These are phyloP conservation scores for western clawed frog (Xenopus tropicalis) DNA, from an alignment of 2,113 vertebrate genomes.

Conservation along the genomic window DNA sequence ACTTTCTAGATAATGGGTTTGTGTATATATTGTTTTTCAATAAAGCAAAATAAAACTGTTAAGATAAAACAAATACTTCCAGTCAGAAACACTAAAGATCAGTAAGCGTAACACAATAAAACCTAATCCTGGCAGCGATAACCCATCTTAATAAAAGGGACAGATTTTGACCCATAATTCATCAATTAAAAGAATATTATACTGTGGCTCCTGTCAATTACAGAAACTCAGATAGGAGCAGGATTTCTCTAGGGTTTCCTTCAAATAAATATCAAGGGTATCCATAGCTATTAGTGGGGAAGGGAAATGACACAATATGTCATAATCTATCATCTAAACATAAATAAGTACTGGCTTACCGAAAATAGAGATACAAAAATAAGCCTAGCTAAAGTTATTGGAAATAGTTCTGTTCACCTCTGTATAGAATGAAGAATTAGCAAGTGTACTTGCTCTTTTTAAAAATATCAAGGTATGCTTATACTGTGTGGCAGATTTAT, in stretches of 20 bases:
- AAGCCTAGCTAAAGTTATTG: slow-evolving; percentile 41
- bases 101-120: slow-evolving; percentile 23
- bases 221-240: slow-evolving; percentile 39
- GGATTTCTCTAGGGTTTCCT: slow-evolving; percentile 45
- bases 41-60: too few species aligned
- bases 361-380: slow-evolving; percentile 43
- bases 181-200: slow-evolving; percentile 48
- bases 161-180: slow-evolving; percentile 20
- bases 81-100: not conserved
- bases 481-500: too few species aligned
- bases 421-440: slow-evolving; percentile 42
- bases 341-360: slow-evolving; percentile 49
- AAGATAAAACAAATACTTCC: too few species aligned
- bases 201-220: slow-evolving; percentile 48
- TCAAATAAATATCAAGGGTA: slow-evolving; percentile 53
- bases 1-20: too few species aligned
- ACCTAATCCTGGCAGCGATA: slow-evolving; percentile 32
- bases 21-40: too few species aligned
- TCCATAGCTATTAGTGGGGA: slow-evolving; percentile 51
- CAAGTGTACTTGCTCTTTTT: slow-evolving; percentile 48
- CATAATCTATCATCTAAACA: slow-evolving; percentile 54
- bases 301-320: slow-evolving; percentile 52
- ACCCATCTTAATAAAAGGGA: slow-evolving; percentile 26
- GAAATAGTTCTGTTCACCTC: slow-evolving; percentile 48
- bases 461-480: slow-evolving; percentile 33